phyloP scores from a whole-genome alignment of 2,113 vertebrate species.

The Hemiscyllium ocellatum region DNA sequence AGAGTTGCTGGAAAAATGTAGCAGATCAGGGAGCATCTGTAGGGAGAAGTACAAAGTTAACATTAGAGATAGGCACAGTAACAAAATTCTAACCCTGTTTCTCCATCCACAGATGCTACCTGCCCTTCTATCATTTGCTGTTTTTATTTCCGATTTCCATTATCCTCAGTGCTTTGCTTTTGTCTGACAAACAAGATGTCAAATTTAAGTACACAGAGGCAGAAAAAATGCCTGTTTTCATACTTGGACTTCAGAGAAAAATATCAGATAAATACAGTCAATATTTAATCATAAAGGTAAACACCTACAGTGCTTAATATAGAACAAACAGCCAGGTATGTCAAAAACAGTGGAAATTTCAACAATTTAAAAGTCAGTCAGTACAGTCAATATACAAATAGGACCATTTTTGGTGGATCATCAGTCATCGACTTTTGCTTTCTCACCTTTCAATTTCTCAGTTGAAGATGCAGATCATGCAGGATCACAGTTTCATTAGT shows the following conservation, averaged over 20 bases:
- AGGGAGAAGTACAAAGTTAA: too few species aligned
- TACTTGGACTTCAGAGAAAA: background rate
- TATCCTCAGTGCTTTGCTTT: too few species aligned
- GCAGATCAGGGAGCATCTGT: too few species aligned
- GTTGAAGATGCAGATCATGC: background rate
- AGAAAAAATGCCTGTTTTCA: background rate
- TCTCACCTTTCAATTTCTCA: background rate
- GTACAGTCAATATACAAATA: background rate
- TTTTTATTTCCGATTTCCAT: too few species aligned
- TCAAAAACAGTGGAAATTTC: background rate
- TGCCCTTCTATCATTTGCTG: too few species aligned
- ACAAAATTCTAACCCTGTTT: too few species aligned
- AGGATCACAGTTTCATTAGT: background rate
- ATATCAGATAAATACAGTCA: background rate
- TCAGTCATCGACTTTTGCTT: background rate
- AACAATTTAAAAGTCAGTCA: background rate
- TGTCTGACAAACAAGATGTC: background rate
- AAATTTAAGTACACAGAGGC: background rate
- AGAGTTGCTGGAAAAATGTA: too few species aligned
- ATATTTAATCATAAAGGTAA: background rate
- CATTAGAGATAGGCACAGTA: too few species aligned
- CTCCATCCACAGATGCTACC: too few species aligned
- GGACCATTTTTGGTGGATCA: background rate
- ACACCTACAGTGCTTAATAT: background rate
- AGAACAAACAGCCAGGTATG: background rate